phyloP scores from a whole-genome alignment of 2,113 vertebrate species.

The Glaucidium brasilianum region DNA sequence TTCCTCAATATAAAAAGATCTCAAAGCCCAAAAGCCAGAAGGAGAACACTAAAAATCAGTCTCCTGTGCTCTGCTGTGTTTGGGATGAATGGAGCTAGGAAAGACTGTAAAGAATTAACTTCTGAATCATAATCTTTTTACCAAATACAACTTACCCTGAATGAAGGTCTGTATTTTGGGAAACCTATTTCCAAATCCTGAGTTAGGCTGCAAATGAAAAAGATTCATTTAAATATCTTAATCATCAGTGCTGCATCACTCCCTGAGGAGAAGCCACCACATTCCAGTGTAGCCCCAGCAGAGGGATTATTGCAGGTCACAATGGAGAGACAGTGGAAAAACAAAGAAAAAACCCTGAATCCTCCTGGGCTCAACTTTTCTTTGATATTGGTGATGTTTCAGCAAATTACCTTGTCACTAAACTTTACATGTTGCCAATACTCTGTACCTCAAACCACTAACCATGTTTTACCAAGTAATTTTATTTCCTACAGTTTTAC shows the following conservation, averaged over 20 bases:
- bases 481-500: background rate
- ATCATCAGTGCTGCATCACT: background rate
- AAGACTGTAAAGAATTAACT: background rate
- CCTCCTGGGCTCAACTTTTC: background rate
- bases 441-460: background rate
- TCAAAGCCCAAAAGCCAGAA: background rate
- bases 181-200: background rate
- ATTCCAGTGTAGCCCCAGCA: constrained; percentile 40
- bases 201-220: background rate
- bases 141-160: background rate
- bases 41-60: background rate
- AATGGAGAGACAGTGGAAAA: background rate
- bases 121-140: background rate
- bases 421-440: background rate
- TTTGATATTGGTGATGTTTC: background rate
- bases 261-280: background rate
- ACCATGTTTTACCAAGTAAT: background rate
- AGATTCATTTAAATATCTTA: background rate
- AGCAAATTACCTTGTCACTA: background rate
- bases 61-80: background rate
- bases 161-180: background rate
- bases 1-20: background rate
- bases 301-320: constrained; percentile 56
- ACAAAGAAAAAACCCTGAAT: constrained; percentile 5
- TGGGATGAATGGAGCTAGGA: background rate